Evolutionary conservation across 2,888 invertebrate species (phyloP).

Genomic region (Epinotia demarniana): DNA sequence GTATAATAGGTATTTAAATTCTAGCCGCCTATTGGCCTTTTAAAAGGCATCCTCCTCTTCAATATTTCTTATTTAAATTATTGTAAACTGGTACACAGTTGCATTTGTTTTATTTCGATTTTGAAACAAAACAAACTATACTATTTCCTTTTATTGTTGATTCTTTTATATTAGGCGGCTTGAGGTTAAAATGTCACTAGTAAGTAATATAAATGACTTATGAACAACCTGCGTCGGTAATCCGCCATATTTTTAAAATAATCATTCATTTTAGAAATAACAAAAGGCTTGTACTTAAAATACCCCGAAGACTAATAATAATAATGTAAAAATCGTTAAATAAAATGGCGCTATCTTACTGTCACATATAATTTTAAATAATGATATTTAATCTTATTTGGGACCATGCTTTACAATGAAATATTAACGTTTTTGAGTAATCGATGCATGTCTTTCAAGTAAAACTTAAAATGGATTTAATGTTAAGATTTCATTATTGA

Average conservation of each 20-base stretch:
- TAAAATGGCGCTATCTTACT: not conserved
- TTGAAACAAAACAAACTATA: too few relatives aligned
- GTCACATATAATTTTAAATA: not conserved
- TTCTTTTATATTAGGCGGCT: too few relatives aligned
- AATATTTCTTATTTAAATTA: too few relatives aligned
- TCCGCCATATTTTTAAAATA: not conserved
- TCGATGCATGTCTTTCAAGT: not conserved
- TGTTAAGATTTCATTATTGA: not conserved
- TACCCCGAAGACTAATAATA: not conserved
- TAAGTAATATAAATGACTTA: too few relatives aligned
- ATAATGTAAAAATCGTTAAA: not conserved
- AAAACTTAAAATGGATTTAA: not conserved
- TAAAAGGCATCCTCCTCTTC: too few relatives aligned
- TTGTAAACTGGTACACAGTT: too few relatives aligned
- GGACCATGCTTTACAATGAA: conserved; percentile 1
- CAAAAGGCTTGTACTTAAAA: conserved; percentile 17
- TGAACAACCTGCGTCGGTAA: too few relatives aligned
- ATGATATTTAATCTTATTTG: not conserved
- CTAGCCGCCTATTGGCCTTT: too few relatives aligned
- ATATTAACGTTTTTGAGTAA: not conserved
- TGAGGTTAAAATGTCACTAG: too few relatives aligned
- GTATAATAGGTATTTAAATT: too few relatives aligned
- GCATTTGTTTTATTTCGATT: too few relatives aligned
- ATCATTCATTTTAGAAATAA: not conserved
- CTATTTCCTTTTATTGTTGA: too few relatives aligned